Percentiles rank a stretch among this genome's conserved stretches.
Conservation (phyloP, 2,113 vertebrate species). For the Naja naja region DNA sequence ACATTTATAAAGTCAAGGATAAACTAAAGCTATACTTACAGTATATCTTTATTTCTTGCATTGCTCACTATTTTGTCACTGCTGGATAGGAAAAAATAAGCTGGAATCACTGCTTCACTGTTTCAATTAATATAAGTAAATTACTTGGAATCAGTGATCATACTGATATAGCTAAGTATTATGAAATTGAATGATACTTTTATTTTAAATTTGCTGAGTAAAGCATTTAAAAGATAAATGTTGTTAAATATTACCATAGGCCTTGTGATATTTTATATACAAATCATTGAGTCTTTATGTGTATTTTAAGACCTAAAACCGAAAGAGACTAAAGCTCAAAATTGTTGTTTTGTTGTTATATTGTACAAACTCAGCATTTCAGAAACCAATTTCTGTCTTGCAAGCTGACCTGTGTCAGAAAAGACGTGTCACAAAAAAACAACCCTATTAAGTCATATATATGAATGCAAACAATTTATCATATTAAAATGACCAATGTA, state of each 20-base stretch:
- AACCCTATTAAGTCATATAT: background rate
- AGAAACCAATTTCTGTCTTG: background rate
- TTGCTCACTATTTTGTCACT: background rate
- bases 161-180: no score
- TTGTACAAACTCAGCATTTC: background rate
- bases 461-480: background rate
- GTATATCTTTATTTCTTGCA: background rate
- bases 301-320: background rate
- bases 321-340: background rate
- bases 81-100: no score
- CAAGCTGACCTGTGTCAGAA: background rate
- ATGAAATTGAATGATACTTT: background rate
- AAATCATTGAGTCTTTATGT: background rate
- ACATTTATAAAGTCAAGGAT: background rate
- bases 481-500: background rate
- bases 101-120: no score
- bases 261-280: background rate
- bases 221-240: background rate
- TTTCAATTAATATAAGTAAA: no score
- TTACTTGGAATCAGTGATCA: no score
- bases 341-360: background rate
- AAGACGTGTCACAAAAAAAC: background rate
- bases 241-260: constrained; percentile 36
- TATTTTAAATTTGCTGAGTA: background rate
- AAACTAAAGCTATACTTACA: background rate